Percentiles rank a stretch among this genome's conserved stretches.
These are phyloP conservation scores for Mercenaria mercenaria DNA, from an alignment of 1,140 invertebrate genomes.

Conservation along the genomic window DNA sequence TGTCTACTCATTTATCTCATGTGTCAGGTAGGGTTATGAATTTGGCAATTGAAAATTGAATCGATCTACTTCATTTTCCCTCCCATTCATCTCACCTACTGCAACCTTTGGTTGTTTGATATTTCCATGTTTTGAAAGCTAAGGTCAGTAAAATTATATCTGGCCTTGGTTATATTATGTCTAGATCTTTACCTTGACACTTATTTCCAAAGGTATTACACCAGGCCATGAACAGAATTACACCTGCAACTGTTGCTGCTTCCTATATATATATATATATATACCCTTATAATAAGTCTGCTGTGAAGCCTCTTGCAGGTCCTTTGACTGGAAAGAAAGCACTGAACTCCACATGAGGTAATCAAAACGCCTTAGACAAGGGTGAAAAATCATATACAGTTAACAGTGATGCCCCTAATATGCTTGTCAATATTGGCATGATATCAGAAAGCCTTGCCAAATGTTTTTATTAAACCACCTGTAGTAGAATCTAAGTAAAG, in stretches of 20 bases:
- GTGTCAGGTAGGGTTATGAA: neutral
- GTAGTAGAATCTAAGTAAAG: neutral
- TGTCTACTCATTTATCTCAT: neutral
- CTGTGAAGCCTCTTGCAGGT: neutral
- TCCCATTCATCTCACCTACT: too few species aligned
- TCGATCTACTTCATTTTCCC: too few species aligned
- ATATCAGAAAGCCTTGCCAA: neutral
- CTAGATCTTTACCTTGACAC: too few species aligned
- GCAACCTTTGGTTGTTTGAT: too few species aligned
- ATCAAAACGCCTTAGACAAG: too few species aligned
- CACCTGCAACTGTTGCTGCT: neutral
- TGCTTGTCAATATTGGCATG: neutral
- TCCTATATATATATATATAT: neutral
- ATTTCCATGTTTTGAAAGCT: too few species aligned
- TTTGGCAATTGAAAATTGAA: neutral
- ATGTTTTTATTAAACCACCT: neutral
- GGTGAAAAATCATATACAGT: too few species aligned
- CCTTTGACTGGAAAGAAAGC: neutral
- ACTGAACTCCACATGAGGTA: neutral
- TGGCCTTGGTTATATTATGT: too few species aligned
- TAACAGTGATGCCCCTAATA: neutral
- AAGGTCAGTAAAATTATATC: too few species aligned
- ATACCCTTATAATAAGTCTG: neutral
- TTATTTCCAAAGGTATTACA: too few species aligned
- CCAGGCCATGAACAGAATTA: neutral